These are phyloP conservation scores for Brachypalpus laphriformis DNA, from an alignment of 2,888 invertebrate genomes.

Conservation along the genomic window DNA sequence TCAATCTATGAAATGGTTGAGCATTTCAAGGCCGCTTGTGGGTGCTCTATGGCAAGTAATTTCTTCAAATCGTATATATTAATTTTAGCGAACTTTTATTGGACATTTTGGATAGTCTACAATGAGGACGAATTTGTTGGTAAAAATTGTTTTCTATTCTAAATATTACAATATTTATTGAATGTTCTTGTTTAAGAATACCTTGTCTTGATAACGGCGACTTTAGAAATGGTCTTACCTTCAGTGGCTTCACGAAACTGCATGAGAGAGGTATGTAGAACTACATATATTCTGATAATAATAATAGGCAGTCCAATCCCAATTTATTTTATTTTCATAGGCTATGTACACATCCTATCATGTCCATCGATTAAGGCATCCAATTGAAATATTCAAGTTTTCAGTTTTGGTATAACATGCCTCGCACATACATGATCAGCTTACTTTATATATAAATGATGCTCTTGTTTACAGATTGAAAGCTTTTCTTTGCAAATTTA, in stretches of 20 bases:
- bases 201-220: background rate
- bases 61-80: constrained; percentile 20
- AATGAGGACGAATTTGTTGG: background rate
- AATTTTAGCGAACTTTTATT: constrained; percentile 8
- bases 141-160: no score
- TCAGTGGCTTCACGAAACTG: constrained; percentile 2
- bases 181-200: background rate
- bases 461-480: constrained; percentile 23
- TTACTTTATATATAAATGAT: background rate
- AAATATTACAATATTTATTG: no score
- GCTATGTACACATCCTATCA: constrained; percentile 1
- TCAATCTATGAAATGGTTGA: constrained; percentile 23
- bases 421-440: background rate
- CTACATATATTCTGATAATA: no score
- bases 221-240: constrained; percentile 10
- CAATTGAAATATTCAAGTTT: background rate
- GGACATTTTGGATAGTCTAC: constrained; percentile 20
- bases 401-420: constrained; percentile 14
- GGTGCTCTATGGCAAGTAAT: constrained; percentile 14
- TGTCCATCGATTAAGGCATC: constrained; percentile 18
- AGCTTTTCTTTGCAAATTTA: constrained; percentile 25
- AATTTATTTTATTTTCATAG: background rate
- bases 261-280: constrained; percentile 16
- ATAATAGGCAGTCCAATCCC: no score
- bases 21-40: constrained; percentile 10